Conservation (phyloP, 2,797 vertebrate genomes). For the Acanthurus tractus region DNA sequence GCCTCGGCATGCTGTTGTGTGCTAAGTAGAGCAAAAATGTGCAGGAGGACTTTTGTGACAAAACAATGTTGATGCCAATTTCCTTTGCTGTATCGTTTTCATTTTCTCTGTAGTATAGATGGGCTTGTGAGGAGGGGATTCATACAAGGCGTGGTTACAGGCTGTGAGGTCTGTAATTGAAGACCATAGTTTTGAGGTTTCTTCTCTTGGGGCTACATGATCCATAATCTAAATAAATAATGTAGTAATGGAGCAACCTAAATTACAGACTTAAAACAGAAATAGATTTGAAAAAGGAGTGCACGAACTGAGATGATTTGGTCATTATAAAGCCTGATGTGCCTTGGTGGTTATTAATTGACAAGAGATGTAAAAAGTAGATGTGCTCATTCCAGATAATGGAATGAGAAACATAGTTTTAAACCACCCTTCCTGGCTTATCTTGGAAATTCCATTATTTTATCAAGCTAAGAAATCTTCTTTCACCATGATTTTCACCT, state of each 20-base stretch:
- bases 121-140: conserved; percentile 76
- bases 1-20: conserved; percentile 29
- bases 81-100: conserved; percentile 59
- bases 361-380: conserved; percentile 18
- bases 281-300: conserved; percentile 78
- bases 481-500: neutral
- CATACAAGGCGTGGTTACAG: conserved; percentile 73
- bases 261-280: conserved; percentile 84
- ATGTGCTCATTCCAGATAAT: conserved; percentile 19
- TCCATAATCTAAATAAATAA: conserved; percentile 87
- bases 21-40: conserved; percentile 27
- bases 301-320: conserved; percentile 60
- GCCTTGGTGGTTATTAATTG: conserved; percentile 58
- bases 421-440: neutral
- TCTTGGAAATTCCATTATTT: neutral
- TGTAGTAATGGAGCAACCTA: conserved; percentile 84
- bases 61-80: conserved; percentile 45
- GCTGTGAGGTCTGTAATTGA: conserved; percentile 85
- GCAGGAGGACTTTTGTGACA: conserved; percentile 24
- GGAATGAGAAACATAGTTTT: neutral
- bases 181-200: conserved; percentile 81
- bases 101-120: conserved; percentile 48
- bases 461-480: conserved; percentile 1
- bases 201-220: conserved; percentile 75
- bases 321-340: conserved; percentile 47